Evolutionary conservation across 2,113 vertebrate genomes (phyloP).

Genomic region (Ictalurus punctatus): DNA sequence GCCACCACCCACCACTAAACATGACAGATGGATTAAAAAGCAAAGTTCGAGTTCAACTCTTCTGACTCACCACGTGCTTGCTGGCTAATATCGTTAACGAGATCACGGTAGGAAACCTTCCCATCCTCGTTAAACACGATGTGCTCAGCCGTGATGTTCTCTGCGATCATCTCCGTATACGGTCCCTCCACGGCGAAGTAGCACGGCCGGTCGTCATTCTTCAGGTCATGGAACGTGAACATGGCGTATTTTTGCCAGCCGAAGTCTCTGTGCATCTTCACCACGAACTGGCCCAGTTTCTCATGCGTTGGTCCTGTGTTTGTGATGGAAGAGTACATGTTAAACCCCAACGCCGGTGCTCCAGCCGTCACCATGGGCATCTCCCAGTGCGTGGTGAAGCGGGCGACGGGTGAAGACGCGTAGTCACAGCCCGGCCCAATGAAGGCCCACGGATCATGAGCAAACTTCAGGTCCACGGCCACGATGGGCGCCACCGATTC

Average conservation of each 20-base stretch:
- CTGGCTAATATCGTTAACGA: slow-evolving; percentile 74
- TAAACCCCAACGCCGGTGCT: slow-evolving; percentile 79
- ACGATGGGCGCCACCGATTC: slow-evolving; percentile 81
- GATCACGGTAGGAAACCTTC: slow-evolving; percentile 63
- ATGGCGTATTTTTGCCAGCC: slow-evolving; percentile 78
- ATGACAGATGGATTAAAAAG: neutral
- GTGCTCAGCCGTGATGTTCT: slow-evolving; percentile 75
- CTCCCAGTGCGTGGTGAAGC: slow-evolving; percentile 84
- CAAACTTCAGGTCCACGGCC: slow-evolving; percentile 83
- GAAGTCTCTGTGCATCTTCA: slow-evolving; percentile 76
- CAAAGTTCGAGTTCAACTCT: neutral
- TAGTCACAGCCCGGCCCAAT: slow-evolving; percentile 89
- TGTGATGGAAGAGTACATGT: slow-evolving; percentile 74
- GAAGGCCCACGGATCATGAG: slow-evolving; percentile 79
- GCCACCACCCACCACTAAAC: neutral
- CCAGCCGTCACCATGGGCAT: slow-evolving; percentile 88
- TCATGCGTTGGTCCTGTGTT: slow-evolving; percentile 84
- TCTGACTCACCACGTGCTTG: slow-evolving; percentile 72
- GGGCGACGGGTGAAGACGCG: slow-evolving; percentile 80
- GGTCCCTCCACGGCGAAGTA: slow-evolving; percentile 86
- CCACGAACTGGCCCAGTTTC: slow-evolving; percentile 82
- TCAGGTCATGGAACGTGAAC: slow-evolving; percentile 78
- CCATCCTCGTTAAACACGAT: slow-evolving; percentile 65
- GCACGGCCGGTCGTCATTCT: slow-evolving; percentile 75
- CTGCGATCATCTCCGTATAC: slow-evolving; percentile 63